Percentiles rank a stretch among this genome's conserved stretches.
Conservation (phyloP, 2,888 invertebrate genomes). For the Eupithecia pulchellata region DNA sequence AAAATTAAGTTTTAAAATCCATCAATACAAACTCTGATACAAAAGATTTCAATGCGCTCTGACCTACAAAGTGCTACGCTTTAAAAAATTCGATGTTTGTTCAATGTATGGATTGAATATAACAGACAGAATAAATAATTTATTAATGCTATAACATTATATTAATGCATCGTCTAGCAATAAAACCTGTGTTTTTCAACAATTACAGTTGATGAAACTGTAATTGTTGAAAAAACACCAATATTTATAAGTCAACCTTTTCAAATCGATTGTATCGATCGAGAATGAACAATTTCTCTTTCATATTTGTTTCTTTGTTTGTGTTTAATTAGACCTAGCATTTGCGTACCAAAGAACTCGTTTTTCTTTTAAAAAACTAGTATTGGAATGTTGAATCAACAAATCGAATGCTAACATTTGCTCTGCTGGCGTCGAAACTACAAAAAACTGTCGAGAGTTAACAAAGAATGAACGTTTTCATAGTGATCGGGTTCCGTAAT, state of each 20-base stretch:
- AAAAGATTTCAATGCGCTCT: slow-evolving; percentile 67
- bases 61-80: background rate
- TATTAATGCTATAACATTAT: no score
- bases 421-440: slow-evolving; percentile 39
- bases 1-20: background rate
- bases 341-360: slow-evolving; percentile 46
- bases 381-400: slow-evolving; percentile 59
- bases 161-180: no score
- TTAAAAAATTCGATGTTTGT: background rate
- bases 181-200: no score
- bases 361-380: slow-evolving; percentile 51
- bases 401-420: slow-evolving; percentile 68
- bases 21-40: slow-evolving; percentile 41
- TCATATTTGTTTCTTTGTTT: slow-evolving; percentile 12
- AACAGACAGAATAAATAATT: no score
- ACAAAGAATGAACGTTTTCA: background rate
- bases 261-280: slow-evolving; percentile 25
- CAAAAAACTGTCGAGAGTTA: slow-evolving; percentile 33
- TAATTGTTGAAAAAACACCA: background rate
- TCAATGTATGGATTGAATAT: background rate
- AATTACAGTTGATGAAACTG: no score
- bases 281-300: slow-evolving; percentile 15
- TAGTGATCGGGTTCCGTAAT: slow-evolving; percentile 41
- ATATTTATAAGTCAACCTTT: slow-evolving; percentile 2
- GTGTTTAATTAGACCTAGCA: slow-evolving; percentile 20